Base-by-base conservation (phyloP, 2,888 invertebrate genomes). In the Drosophila mettleri region DNA sequence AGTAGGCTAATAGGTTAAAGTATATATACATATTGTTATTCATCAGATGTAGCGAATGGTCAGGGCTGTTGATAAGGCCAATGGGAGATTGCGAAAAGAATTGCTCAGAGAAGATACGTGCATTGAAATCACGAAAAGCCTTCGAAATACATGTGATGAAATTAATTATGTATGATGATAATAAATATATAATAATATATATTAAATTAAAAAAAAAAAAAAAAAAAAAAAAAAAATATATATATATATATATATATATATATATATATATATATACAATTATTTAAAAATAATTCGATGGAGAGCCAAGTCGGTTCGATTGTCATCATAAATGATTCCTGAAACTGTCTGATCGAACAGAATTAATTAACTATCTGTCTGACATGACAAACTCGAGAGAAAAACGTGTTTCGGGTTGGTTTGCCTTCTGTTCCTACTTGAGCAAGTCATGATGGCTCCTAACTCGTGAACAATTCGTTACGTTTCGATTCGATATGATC, bases 11-110 rank as follows among this genome's bases (percentile, higher is more conserved):
- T 38, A 38, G 38, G 18, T 38, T 20, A 1, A n/a, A 22, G 14
- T 22, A 22, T 41, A 41, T 41, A 8, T 22, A 27, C 7, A 1
- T 18, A 12, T 18, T n/a, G n/a, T n/a, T n/a, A 29, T 29, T 29
- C 27, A 31, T 31, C 29, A 20, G 18, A 48, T 9, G 22, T 8
- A 20, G n/a, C 16, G 22, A 36, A 27, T 20, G 31, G 27, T 58
- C 51, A 52, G 27, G 55, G 77, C 46, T 41, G 6, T 36, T 71
- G 73, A 73, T 76, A 73, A 73, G 54, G n/a, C 14, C 33, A 6
- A 12, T 39, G 24, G 4, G 24, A 39, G 65, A 73, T 57, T 73
- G 72, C 45, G 48, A 62, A 8, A 54, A 16, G 36, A 54, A 14
- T 0, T 0, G 9, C 55, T 29, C 27, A 18, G 12, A 7, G 12